Conservation (phyloP, 2,113 vertebrate genomes). For the Pagrus major region DNA sequence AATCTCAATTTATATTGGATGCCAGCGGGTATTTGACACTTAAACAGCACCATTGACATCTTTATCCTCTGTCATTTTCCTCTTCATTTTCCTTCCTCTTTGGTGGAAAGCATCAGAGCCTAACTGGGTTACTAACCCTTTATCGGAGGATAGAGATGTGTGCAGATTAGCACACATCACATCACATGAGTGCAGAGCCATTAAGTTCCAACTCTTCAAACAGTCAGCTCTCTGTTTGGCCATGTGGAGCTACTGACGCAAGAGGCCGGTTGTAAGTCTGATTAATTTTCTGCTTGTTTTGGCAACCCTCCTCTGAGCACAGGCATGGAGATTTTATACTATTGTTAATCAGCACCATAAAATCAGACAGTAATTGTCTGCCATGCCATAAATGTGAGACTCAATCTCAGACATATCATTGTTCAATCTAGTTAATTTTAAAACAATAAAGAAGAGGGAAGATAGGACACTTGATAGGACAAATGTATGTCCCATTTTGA, state of each 20-base stretch:
- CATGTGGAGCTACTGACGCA: constrained; percentile 52
- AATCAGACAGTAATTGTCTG: neutral
- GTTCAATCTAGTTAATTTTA: neutral
- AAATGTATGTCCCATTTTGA: no score
- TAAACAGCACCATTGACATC: neutral
- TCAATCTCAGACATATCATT: neutral
- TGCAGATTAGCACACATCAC: constrained; percentile 17
- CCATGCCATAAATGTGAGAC: neutral
- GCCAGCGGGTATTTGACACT: neutral
- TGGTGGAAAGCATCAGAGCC: neutral
- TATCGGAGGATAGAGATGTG: neutral
- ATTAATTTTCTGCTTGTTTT: constrained; percentile 36
- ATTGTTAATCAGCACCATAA: neutral
- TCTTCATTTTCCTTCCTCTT: no score
- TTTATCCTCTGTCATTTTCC: neutral
- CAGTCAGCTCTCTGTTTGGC: constrained; percentile 65
- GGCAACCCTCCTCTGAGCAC: constrained; percentile 4
- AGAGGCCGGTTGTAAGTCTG: constrained; percentile 23
- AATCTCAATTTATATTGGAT: neutral
- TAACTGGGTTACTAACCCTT: neutral
- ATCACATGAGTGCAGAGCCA: constrained; percentile 65
- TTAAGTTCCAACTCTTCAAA: constrained; percentile 52
- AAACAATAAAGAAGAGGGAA: neutral
- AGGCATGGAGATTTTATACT: neutral
- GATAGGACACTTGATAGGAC: no score